phyloP scores from a whole-genome alignment of 2,797 vertebrate species.

The Pelodytes ibericus region DNA sequence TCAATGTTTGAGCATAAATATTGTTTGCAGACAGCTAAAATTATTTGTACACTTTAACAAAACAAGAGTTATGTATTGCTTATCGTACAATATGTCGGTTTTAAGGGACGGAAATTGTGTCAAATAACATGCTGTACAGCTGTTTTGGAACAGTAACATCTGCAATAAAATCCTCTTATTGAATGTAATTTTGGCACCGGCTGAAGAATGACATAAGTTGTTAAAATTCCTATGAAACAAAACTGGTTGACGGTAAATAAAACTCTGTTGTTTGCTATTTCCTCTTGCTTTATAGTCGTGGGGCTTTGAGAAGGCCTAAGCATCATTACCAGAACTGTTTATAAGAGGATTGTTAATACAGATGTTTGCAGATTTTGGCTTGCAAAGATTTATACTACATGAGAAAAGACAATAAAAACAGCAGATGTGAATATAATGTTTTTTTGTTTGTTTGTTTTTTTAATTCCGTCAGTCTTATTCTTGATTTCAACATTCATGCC shows the following conservation, averaged over 20 bases:
- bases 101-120: constrained; percentile 56
- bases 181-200: constrained; percentile 60
- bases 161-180: constrained; percentile 67
- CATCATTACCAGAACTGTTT: constrained; percentile 33
- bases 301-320: constrained; percentile 22
- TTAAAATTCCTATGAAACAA: constrained; percentile 62
- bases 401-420: constrained; percentile 34
- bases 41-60: constrained; percentile 59
- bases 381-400: constrained; percentile 21
- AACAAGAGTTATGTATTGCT: constrained; percentile 61
- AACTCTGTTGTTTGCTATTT: constrained; percentile 56
- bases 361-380: constrained; percentile 38
- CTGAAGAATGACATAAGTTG: constrained; percentile 57
- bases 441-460: no score
- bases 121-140: constrained; percentile 54
- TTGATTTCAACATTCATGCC: constrained; percentile 27
- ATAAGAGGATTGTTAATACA: constrained; percentile 50
- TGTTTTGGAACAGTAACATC: constrained; percentile 65
- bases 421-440: constrained; percentile 51
- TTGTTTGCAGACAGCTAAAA: constrained; percentile 54
- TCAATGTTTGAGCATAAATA: constrained; percentile 50
- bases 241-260: constrained; percentile 30
- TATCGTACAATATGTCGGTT: constrained; percentile 60
- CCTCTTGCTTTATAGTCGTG: constrained; percentile 47
- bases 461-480: constrained; percentile 41